phyloP scores from a whole-genome alignment of 1,140 invertebrate species.

The Choristoneura fumiferana region DNA sequence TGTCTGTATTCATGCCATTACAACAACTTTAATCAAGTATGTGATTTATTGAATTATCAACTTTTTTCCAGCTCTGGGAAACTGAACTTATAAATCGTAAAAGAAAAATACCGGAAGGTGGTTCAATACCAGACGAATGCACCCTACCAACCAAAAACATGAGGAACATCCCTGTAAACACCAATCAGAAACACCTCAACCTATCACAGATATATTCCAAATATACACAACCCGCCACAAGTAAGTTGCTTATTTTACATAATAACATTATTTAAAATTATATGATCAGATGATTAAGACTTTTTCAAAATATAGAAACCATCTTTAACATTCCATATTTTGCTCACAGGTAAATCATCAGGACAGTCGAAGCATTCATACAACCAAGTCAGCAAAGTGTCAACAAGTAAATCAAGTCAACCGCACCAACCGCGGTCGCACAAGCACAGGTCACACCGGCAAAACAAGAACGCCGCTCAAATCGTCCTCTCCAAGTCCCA shows the following conservation, averaged over 20 bases:
- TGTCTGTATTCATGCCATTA: too few relatives aligned
- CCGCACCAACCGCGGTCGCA: slow-evolving; percentile 40
- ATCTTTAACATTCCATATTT: background rate
- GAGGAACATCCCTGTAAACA: slow-evolving; percentile 60
- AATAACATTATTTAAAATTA: slow-evolving; percentile 13
- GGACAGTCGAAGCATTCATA: slow-evolving; percentile 74
- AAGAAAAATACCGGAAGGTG: slow-evolving; percentile 65
- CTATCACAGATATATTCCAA: slow-evolving; percentile 74
- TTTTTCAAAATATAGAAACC: slow-evolving; percentile 13
- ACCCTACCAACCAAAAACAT: slow-evolving; percentile 59
- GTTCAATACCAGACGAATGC: slow-evolving; percentile 46
- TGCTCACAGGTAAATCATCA: slow-evolving; percentile 62
- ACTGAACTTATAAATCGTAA: slow-evolving; percentile 64
- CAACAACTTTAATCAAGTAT: too few relatives aligned
- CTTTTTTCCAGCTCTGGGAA: slow-evolving; percentile 60
- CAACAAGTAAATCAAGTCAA: slow-evolving; percentile 68
- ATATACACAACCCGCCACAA: slow-evolving; percentile 67
- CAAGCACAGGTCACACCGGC: slow-evolving; percentile 54
- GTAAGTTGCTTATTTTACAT: slow-evolving; percentile 39
- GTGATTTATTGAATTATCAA: too few relatives aligned
- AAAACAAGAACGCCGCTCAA: slow-evolving; percentile 35
- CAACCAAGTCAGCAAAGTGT: slow-evolving; percentile 75
- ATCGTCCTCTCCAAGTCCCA: slow-evolving; percentile 40
- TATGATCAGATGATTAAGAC: slow-evolving; percentile 2
- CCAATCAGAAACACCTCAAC: slow-evolving; percentile 75